These are phyloP conservation scores for Idaea aversata DNA, from an alignment of 2,888 invertebrate species.

Conservation along the genomic window DNA sequence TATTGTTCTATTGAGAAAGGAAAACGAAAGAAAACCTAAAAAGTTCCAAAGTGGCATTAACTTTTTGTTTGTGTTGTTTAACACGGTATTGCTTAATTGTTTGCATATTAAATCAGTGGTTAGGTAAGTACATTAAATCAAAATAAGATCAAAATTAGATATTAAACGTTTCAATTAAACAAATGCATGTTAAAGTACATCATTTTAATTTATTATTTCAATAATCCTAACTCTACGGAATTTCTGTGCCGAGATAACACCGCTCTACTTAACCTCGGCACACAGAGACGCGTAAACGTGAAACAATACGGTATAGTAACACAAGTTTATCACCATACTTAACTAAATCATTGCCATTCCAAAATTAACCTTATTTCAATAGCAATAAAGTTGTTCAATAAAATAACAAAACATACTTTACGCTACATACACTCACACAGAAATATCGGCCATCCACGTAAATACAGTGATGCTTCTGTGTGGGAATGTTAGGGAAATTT, in stretches of 20 bases:
- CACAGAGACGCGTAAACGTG: constrained; percentile 78
- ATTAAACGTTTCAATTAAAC: neutral
- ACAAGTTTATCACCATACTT: constrained; percentile 60
- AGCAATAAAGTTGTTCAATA: constrained; percentile 35
- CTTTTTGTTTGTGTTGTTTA: neutral
- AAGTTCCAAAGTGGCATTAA: neutral
- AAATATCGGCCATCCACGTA: constrained; percentile 47
- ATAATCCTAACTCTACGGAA: constrained; percentile 70
- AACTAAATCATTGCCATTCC: constrained; percentile 28
- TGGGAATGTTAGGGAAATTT: constrained; percentile 76
- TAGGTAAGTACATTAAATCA: neutral
- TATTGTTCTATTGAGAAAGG: neutral
- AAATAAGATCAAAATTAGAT: neutral
- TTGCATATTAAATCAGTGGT: neutral
- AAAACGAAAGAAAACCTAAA: neutral
- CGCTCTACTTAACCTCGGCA: constrained; percentile 80
- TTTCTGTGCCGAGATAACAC: constrained; percentile 77
- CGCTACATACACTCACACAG: constrained; percentile 63
- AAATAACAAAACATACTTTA: constrained; percentile 36
- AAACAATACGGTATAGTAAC: constrained; percentile 78
- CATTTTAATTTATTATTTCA: constrained; percentile 40
- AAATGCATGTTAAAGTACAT: neutral
- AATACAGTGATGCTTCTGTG: constrained; percentile 60
- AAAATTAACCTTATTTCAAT: constrained; percentile 36
- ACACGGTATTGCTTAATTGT: neutral